Evolutionary conservation across 2,113 vertebrate species (phyloP).

Genomic region (Noturus placidus): DNA sequence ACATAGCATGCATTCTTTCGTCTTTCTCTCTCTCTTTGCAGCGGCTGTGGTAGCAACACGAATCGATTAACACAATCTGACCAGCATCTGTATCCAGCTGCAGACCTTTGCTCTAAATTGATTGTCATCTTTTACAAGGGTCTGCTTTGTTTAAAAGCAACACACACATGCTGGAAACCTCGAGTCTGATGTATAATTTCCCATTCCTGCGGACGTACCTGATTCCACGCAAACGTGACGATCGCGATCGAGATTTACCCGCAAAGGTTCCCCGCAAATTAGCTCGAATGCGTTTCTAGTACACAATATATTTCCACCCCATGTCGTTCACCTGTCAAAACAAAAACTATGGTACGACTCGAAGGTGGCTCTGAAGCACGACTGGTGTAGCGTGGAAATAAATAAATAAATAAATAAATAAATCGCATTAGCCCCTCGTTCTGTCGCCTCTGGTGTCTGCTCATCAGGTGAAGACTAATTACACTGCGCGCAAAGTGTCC

Average conservation of each 20-base stretch:
- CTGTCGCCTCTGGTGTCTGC: not conserved
- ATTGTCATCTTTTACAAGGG: not conserved
- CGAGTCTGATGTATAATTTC: not conserved
- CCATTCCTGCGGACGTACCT: not conserved
- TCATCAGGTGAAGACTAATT: not conserved
- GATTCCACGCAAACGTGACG: not conserved
- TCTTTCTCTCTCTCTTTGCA: not conserved
- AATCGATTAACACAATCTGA: constrained; percentile 36
- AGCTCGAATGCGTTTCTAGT: not conserved
- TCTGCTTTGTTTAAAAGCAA: constrained; percentile 20
- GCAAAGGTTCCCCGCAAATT: not conserved
- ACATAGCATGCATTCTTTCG: not conserved
- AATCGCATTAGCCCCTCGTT: not conserved
- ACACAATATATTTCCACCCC: not conserved
- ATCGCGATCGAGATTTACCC: not conserved
- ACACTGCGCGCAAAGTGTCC: not conserved
- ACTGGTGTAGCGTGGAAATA: not conserved
- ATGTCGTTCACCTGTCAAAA: not conserved
- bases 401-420: not conserved
- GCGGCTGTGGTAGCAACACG: constrained; percentile 9
- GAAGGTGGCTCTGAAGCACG: not conserved
- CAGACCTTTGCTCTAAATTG: constrained; percentile 37
- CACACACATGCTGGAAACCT: not conserved
- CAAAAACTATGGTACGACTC: not conserved
- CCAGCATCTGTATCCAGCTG: not conserved